Base-by-base conservation (phyloP, 2,888 invertebrate genomes). In the Micropterix aruncella region DNA sequence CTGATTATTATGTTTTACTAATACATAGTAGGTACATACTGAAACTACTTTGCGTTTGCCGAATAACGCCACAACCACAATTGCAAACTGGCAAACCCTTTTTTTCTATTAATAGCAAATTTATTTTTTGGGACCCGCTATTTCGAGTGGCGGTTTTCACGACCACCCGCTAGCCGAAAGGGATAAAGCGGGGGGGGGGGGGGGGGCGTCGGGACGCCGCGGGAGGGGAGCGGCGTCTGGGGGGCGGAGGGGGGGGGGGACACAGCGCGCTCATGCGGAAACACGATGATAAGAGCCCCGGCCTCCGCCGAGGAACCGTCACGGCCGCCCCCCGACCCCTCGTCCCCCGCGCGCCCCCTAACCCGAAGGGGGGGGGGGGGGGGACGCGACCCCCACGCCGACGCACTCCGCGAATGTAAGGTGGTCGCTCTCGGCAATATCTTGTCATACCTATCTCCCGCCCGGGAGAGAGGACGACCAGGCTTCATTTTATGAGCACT, bases 291-390 rank as follows among this genome's bases (percentile, higher is more conserved):
- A 27, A 27, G 27, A 39, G 41, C 54, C 50, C 67, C 69, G 54
- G 66, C 65, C 2, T 61, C 61, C 7, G 62, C 58, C 19, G 58
- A 44, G 64, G 64, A 2, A 60, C 52, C 38, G 62, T 63, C 40
- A 47, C 49, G 62, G 65, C 62, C 19, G 65, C 62, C 19, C 62
- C 59, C 43, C 65, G 63, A 56, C 67, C 67, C 18, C n/a, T 19
- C 36, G 43, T 43, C 16, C 45, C 48, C 16, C 44, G 39, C 14
- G 39, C 41, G 12, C 48, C 45, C 7, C 19, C 48, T 43, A 44
- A 48, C 48, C 38, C 50, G 49, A 38, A n/a, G n/a, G n/a, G n/a
- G n/a, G n/a, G n/a, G n/a, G n/a, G n/a, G n/a, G n/a, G n/a, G n/a
- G n/a, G n/a, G n/a, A n/a, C n/a, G n/a, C n/a, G n/a, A n/a, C n/a